Evolutionary conservation across 2,113 vertebrate species (phyloP).

Genomic region (Scomber colias): DNA sequence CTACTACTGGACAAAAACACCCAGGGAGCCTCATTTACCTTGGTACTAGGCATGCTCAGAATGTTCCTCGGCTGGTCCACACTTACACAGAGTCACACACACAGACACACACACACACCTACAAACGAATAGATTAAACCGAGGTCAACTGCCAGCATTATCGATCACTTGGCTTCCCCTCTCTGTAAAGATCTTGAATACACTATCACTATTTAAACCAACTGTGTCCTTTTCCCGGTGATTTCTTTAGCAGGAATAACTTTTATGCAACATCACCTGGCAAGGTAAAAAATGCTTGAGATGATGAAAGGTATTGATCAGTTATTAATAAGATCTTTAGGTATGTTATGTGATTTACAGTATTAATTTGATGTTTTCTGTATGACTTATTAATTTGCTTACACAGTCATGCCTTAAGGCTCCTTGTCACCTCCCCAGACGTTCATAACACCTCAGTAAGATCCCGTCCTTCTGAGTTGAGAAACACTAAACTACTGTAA

Average conservation of each 20-base stretch:
- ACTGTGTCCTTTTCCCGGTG: not conserved
- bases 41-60: slow-evolving; percentile 85
- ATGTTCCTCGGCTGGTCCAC: slow-evolving; percentile 79
- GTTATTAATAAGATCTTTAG: not conserved
- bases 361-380: not conserved
- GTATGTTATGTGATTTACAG: not conserved
- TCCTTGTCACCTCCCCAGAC: not conserved
- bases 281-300: not conserved
- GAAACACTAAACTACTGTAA: slow-evolving; percentile 18
- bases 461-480: not conserved
- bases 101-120: slow-evolving; percentile 9
- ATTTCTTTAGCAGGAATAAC: too few species aligned
- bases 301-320: not conserved
- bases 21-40: slow-evolving; percentile 85
- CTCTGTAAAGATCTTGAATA: slow-evolving; percentile 19
- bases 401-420: not conserved
- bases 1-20: slow-evolving; percentile 84
- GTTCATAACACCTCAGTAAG: not conserved
- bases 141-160: slow-evolving; percentile 44
- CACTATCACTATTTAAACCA: slow-evolving; percentile 4
- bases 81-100: not conserved
- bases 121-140: slow-evolving; percentile 34
- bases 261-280: not conserved
- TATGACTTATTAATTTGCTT: slow-evolving; percentile 3
- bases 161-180: slow-evolving; percentile 35